Evolutionary conservation across 2,797 vertebrate species (phyloP), one percentile per base, ranked within the genome.

Genomic region (Meda fulgida): DNA sequence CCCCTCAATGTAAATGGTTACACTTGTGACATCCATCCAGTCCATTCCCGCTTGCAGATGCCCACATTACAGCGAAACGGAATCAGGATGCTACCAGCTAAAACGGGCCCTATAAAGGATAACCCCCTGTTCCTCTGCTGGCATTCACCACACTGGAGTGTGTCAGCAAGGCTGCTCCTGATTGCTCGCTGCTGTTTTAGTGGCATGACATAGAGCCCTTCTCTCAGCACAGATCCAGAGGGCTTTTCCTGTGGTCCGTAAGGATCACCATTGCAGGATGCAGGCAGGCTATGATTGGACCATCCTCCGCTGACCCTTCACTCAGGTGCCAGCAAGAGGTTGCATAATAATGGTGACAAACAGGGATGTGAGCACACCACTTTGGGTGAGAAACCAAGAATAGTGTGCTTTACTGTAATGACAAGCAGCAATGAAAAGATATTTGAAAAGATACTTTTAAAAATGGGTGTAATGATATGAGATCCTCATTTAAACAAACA

Each of bases 41-140:
- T 19, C 48, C 69, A 76, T 87, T 81, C 80, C 77, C 13, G 18
- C 21, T 34, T 38, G 19, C 26, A 86, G 81, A 77, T 75, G 81
- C 67, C 65, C 80, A 71, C 10, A 69, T 19, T 80, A 7, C 3
- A 55, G 70, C 58, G 58, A 71, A 87, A 75, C 36, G 14, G 21
- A 14, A 38, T 23, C 87, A 87, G 89, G 90, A 89, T 84, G 86
- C 89, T 87, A 85, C 83, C 88, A 84, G 80, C 79, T 88, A 85
- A 87, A 87, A 79, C 60, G 65, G 73, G 75, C 46, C 73, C 66
- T 89, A 87, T 87, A 89, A 78, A 88, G 87, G 71, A 87, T 88
- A 78, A 87, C 88, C 67, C 78, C 36, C 70, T 53, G 55, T 43
- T 84, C 77, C 84, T 87, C 63, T n/a, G 46, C n/a, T 83, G 43